phyloP scores from a whole-genome alignment of 1,140 invertebrate genomes.

The Mizuhopecten yessoensis region DNA sequence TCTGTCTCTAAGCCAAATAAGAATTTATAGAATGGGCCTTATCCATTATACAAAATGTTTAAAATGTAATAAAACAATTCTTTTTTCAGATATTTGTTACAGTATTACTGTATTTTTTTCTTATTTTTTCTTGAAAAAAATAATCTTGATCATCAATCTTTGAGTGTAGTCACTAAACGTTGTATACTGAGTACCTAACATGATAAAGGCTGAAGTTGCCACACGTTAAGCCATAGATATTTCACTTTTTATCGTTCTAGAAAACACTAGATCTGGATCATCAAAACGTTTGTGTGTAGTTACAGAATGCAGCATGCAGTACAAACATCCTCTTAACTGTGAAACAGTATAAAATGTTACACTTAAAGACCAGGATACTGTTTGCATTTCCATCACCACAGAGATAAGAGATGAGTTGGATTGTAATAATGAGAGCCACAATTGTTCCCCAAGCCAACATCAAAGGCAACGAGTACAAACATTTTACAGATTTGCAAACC shows the following conservation, averaged over 20 bases:
- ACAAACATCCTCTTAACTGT: background rate
- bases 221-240: background rate
- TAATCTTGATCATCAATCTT: too few species aligned
- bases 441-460: background rate
- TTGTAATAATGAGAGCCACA: background rate
- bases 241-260: background rate
- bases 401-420: background rate
- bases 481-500: background rate
- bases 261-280: background rate
- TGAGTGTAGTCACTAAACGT: too few species aligned
- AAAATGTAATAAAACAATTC: too few species aligned
- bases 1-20: too few species aligned
- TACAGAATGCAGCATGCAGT: background rate
- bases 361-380: background rate
- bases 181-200: too few species aligned
- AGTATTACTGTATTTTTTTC: too few species aligned
- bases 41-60: too few species aligned
- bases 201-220: background rate
- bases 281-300: background rate
- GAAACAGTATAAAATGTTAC: background rate
- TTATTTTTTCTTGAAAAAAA: too few species aligned
- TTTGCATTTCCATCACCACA: background rate
- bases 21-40: too few species aligned
- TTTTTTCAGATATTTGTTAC: too few species aligned
- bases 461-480: background rate